Evolutionary conservation across 1,140 invertebrate genomes (phyloP).

Genomic region (Asobara japonica): DNA sequence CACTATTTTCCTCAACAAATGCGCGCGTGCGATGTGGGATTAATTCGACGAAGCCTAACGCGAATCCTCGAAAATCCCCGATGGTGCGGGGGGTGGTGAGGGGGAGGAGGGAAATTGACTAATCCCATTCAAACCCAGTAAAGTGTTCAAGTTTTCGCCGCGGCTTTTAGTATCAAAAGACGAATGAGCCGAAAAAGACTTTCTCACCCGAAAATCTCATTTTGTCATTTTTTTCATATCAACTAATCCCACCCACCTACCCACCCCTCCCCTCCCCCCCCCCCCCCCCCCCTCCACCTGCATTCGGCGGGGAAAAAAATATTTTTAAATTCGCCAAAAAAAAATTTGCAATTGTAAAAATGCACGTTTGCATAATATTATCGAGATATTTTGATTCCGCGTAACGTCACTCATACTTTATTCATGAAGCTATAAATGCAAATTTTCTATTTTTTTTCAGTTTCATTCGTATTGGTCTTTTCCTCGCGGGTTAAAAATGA

Average conservation of each 20-base stretch:
- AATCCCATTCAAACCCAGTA: constrained; percentile 10
- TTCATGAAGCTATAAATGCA: constrained; percentile 15
- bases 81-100: neutral
- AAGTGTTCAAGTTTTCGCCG: constrained; percentile 9
- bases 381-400: constrained; percentile 3
- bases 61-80: constrained; percentile 38
- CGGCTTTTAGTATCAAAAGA: neutral
- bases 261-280: too few species aligned
- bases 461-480: neutral
- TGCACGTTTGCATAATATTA: constrained; percentile 9
- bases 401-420: constrained; percentile 15
- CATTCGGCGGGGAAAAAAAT: neutral
- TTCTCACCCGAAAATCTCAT: neutral
- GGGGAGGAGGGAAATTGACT: neutral
- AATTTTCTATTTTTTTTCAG: neutral
- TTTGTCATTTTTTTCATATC: neutral
- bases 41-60: constrained; percentile 41
- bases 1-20: constrained; percentile 49
- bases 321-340: neutral
- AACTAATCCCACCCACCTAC: too few species aligned
- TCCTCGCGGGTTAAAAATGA: neutral
- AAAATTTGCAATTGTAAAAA: constrained; percentile 12
- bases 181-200: neutral
- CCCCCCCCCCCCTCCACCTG: too few species aligned
- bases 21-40: constrained; percentile 48